phyloP scores from a whole-genome alignment of 2,797 vertebrate species.

The Gadopsis bispinosus region DNA sequence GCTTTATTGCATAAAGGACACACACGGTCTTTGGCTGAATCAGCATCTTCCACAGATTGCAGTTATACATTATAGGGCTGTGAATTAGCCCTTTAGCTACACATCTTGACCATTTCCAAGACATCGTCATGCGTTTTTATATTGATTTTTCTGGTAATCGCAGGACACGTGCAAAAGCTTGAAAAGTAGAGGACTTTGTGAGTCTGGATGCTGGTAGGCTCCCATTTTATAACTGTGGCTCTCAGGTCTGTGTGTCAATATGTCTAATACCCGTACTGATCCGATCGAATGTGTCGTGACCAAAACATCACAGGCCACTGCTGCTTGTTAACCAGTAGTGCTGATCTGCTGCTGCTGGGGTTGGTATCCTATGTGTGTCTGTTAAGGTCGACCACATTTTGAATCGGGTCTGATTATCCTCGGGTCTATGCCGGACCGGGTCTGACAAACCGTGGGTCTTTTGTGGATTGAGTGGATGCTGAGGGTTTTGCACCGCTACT shows the following conservation, averaged over 20 bases:
- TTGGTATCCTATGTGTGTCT: neutral
- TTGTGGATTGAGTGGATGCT: too few species aligned
- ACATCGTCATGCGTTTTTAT: neutral
- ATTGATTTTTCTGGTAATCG: neutral
- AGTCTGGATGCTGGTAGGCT: too few species aligned
- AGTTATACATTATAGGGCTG: neutral
- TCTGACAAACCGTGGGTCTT: too few species aligned
- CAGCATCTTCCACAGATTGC: neutral
- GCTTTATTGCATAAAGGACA: slow-evolving; percentile 31
- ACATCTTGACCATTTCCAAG: neutral
- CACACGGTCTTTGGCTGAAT: slow-evolving; percentile 6
- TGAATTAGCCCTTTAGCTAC: neutral
- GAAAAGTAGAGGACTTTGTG: too few species aligned
- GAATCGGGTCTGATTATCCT: too few species aligned
- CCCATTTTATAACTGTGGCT: neutral
- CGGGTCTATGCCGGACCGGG: too few species aligned
- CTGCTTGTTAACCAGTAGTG: neutral
- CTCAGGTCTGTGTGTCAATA: neutral
- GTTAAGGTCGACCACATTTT: neutral
- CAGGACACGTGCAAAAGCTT: neutral
- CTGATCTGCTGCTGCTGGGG: neutral
- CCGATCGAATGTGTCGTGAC: neutral
- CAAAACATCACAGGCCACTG: too few species aligned
- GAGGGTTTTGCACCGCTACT: too few species aligned
- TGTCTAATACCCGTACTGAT: neutral